Percentiles rank a stretch among this genome's conserved stretches.
These are phyloP conservation scores for Drosophila nasuta DNA, from an alignment of 1,140 invertebrate genomes.

Conservation along the genomic window DNA sequence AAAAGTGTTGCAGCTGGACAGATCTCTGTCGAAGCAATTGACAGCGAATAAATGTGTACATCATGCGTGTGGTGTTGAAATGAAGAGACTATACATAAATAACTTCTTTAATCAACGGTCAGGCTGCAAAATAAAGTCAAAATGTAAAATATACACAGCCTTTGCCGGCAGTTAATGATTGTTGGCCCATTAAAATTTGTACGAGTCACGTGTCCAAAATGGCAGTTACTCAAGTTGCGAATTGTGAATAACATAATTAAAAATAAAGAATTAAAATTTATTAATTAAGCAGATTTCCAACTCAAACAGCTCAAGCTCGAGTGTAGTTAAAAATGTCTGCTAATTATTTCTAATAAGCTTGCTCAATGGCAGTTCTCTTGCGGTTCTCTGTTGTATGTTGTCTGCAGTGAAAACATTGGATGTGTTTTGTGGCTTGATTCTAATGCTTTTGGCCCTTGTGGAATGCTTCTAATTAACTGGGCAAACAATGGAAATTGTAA, in stretches of 20 bases:
- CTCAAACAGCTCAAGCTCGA: too few relatives aligned
- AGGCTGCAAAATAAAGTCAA: conserved; percentile 28
- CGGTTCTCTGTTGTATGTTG: neutral
- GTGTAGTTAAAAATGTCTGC: neutral
- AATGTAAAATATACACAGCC: neutral
- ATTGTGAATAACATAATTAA: conserved; percentile 13
- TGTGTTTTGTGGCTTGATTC: neutral
- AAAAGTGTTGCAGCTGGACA: neutral
- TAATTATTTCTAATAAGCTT: conserved; percentile 14
- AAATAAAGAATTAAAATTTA: conserved; percentile 3
- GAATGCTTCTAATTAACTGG: conserved; percentile 55
- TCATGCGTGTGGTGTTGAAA: conserved; percentile 13
- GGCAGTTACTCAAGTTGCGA: conserved; percentile 6
- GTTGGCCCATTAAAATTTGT: conserved; percentile 7
- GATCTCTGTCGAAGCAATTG: conserved; percentile 2
- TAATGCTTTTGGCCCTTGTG: neutral
- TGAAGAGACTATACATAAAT: conserved; percentile 29
- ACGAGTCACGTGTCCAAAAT: neutral
- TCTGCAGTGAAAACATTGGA: neutral
- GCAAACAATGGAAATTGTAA: conserved; percentile 57
- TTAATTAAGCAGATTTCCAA: conserved; percentile 11
- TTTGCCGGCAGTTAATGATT: conserved; percentile 2
- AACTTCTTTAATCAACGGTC: conserved; percentile 16
- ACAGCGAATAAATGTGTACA: neutral
- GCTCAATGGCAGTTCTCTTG: neutral